Evolutionary conservation across 2,113 vertebrate species (phyloP), one percentile per base, ranked within the genome.

Genomic region (Hipposideros armiger): DNA sequence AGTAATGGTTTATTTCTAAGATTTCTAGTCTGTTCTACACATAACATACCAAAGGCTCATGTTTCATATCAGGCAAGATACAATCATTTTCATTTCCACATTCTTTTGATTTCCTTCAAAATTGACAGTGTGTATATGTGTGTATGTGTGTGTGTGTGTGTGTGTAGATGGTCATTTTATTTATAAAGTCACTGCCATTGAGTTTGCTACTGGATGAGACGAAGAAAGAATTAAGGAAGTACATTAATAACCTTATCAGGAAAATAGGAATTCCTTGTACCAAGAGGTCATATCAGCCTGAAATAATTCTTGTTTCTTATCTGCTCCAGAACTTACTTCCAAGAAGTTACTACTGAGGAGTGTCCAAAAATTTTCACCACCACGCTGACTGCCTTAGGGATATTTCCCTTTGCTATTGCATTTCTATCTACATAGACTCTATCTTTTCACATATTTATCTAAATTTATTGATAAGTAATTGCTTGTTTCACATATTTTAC

Each of bases 271-370:
- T 73, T 91, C 26, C 28, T 96, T 82, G 17, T 32, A 70, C 10
- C 20, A 16, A 32, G 86, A 92, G 14, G 60, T 92, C 32, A 16
- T 28, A 47, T 50, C 4, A 76, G 24, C 11, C 5, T 64, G 60
- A 81, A 94, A 73, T 87, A 42, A 92, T 90, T 95, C 50, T 87
- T 91, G 11, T 88, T 77, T 90, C 81, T 87, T 62, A 45, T 60
- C n/a, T 90, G 47, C 22, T 76, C 19, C 24, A 72, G 13, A 90
- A 69, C 2, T 47, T 84, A 81, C 20, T 85, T n/a, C 45, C 32
- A 77, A 81, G 47, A 95, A 87, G 40, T 78, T 88, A 50, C 70
- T 92, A 5, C 40, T 54, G 3, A 60, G 24, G 62, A 52, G 5
- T 70, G 67, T 76, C 47, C 19, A 52, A 83, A 50, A 74, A 52